Base-by-base conservation (phyloP, 2,888 invertebrate genomes). In the Crioceris asparagi region DNA sequence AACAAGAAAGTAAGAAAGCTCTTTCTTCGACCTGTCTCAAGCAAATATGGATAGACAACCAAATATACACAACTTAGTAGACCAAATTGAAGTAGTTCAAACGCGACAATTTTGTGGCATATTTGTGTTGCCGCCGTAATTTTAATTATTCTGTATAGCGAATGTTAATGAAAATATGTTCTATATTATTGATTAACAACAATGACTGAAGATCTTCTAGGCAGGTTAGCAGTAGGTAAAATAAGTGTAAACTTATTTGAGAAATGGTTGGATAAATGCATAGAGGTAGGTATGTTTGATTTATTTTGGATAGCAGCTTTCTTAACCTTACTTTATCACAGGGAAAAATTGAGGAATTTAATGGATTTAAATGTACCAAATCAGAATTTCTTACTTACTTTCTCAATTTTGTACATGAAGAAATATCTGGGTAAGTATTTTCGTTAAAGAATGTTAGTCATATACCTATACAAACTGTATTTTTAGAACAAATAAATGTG, bases 191-290 rank as follows among this genome's bases (percentile, higher is more conserved):
- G 15, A 14, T 19, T 18, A 23, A 23, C n/a, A 33, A 45, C 33
- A 32, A 51, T 51, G 51, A 43, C 50, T 11, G 40, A 42, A 29
- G 18, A 36, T 23, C 36, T 72, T 49, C 63, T 72, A 52, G 64
- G 68, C 57, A 66, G 63, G 58, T 60, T 67, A 29, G 57, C 71
- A 41, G 65, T 54, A 12, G 65, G 64, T 35, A 66, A 70, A 56
- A 52, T 71, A 43, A 59, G 65, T 29, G 44, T 59, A 17, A 53
- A 56, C 16, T 44, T 63, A 29, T 55, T 72, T 32, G 50, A 65
- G 39, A 65, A 64, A 49, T 73, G 72, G 72, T 49, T 73, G 27
- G n/a, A n/a, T n/a, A n/a, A n/a, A n/a, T n/a, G n/a, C n/a, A 62
- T 64, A 37, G 65, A 69, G 64, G 72, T 71, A 56, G 29, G 26